A percentile compares a stretch with the other conserved stretches of the same genome.
These are phyloP conservation scores for Cantharis nigra DNA, from an alignment of 2,888 invertebrate genomes.

Conservation along the genomic window DNA sequence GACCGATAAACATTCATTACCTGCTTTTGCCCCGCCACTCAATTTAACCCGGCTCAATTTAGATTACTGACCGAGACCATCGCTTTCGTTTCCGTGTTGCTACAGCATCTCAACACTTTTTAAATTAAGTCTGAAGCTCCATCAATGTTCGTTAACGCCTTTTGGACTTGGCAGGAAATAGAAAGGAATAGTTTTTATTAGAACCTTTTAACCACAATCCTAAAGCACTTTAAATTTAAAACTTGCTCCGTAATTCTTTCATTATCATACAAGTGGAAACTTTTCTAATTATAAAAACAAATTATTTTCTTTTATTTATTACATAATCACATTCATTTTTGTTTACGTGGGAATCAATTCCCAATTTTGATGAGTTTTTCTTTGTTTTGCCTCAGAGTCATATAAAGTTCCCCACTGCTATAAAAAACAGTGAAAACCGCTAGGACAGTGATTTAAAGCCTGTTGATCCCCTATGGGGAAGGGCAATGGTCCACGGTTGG, in stretches of 20 bases:
- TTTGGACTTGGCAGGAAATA: slow-evolving; percentile 11
- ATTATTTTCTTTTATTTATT: not conserved
- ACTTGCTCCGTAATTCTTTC: not conserved
- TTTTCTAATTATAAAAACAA: not conserved
- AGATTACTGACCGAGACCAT: slow-evolving; percentile 53
- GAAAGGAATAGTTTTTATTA: slow-evolving; percentile 21
- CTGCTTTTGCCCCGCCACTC: slow-evolving; percentile 50
- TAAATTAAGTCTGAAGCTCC: slow-evolving; percentile 47
- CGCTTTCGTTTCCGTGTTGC: slow-evolving; percentile 46
- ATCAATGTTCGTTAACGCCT: slow-evolving; percentile 41
- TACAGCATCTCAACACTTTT: slow-evolving; percentile 49
- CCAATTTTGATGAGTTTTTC: not conserved
- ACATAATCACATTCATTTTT: not conserved
- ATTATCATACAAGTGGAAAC: not conserved
- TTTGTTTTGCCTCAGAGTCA: not conserved
- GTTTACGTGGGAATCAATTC: not conserved
- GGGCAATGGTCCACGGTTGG: not conserved
- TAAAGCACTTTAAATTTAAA: not conserved
- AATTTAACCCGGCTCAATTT: slow-evolving; percentile 55
- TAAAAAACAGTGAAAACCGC: not conserved
- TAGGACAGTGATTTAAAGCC: not conserved
- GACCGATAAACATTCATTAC: slow-evolving; percentile 56
- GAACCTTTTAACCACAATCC: not conserved
- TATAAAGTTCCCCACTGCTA: not conserved
- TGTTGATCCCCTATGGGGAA: not conserved